Percentiles rank a stretch among this genome's conserved stretches.
phyloP scores from a whole-genome alignment of 2,113 vertebrate species.

The Lophochroa leadbeateri region DNA sequence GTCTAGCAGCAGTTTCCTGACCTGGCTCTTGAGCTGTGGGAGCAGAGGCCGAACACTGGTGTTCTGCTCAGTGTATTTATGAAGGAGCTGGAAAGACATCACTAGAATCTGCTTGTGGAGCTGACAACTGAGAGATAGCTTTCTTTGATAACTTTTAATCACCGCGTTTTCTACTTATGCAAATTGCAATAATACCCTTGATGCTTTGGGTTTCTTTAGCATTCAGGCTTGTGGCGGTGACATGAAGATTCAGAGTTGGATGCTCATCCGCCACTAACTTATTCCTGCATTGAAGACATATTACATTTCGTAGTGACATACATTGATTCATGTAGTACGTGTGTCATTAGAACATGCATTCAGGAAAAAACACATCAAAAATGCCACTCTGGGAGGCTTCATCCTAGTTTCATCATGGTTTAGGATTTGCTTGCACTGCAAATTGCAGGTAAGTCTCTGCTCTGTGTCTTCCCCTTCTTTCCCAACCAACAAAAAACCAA shows the following conservation, averaged over 20 bases:
- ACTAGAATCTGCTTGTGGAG: constrained; percentile 39
- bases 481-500: not conserved
- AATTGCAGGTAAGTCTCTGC: not conserved
- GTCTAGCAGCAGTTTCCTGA: too few relatives aligned
- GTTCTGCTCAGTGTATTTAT: too few relatives aligned
- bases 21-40: too few relatives aligned
- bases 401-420: not conserved
- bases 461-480: not conserved
- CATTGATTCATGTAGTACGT: not conserved
- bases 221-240: not conserved
- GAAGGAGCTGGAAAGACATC: constrained; percentile 34
- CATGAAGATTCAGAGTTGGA: constrained; percentile 9
- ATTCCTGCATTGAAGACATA: not conserved
- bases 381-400: not conserved
- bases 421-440: not conserved
- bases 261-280: not conserved
- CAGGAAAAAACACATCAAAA: not conserved
- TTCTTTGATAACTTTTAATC: constrained; percentile 66
- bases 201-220: constrained; percentile 1
- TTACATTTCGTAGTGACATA: not conserved
- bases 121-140: constrained; percentile 46
- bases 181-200: constrained; percentile 51
- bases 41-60: too few relatives aligned
- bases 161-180: constrained; percentile 58
- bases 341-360: not conserved